phyloP scores from a whole-genome alignment of 2,113 vertebrate species.

The Otis tarda region DNA sequence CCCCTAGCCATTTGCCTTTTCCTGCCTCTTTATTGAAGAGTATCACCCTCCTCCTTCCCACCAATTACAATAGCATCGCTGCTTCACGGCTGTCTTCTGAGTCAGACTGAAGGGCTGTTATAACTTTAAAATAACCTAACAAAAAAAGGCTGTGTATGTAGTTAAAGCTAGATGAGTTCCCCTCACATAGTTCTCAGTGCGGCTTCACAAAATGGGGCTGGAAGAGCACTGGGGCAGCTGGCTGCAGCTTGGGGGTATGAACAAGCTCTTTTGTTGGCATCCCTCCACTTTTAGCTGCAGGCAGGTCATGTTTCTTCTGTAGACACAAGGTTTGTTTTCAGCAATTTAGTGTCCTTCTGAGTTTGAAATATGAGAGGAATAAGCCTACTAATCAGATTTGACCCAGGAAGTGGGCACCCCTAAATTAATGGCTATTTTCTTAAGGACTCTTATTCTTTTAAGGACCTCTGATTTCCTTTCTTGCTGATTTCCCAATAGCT shows the following conservation, averaged over 20 bases:
- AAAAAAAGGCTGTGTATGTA: neutral
- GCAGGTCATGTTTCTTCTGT: neutral
- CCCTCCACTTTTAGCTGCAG: neutral
- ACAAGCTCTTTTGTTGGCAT: neutral
- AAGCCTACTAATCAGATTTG: neutral
- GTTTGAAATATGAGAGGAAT: neutral
- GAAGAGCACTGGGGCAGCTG: neutral
- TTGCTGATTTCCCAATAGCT: slow-evolving; percentile 18
- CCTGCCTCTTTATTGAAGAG: neutral
- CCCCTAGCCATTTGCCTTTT: neutral
- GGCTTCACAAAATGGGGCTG: neutral
- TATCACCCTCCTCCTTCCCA: neutral
- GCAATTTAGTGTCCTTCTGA: neutral
- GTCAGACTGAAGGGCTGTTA: neutral
- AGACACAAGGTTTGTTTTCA: slow-evolving; percentile 15
- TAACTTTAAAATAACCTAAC: neutral
- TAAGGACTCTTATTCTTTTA: slow-evolving; percentile 20
- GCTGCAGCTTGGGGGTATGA: neutral
- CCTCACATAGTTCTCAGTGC: neutral
- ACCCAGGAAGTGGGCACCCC: neutral
- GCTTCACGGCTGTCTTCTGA: neutral
- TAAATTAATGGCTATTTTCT: slow-evolving; percentile 41
- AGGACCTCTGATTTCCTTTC: slow-evolving; percentile 1
- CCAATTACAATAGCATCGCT: neutral
- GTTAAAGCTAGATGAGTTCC: neutral